These are phyloP conservation scores for Tapera naevia DNA, from an alignment of 2,797 vertebrate species.

Conservation along the genomic window DNA sequence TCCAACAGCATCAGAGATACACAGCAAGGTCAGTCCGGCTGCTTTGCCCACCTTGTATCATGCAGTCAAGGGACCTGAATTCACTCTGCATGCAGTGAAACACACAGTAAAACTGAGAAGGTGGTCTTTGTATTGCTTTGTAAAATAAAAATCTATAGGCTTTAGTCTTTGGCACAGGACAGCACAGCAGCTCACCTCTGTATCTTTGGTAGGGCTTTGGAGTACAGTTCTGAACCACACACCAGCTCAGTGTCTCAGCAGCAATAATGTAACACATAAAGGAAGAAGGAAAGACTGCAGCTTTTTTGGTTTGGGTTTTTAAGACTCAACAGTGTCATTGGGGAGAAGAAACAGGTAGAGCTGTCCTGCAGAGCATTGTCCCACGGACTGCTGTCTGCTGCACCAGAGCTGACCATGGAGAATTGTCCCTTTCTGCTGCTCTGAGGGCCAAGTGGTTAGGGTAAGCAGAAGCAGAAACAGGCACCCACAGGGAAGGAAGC, in stretches of 20 bases:
- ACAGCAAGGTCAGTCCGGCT: rapidly evolving
- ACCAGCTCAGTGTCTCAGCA: background rate
- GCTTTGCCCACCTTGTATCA: background rate
- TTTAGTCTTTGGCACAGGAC: background rate
- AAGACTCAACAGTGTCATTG: background rate
- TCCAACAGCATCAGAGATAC: rapidly evolving
- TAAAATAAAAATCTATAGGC: background rate
- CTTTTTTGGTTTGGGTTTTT: background rate
- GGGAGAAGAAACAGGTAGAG: background rate
- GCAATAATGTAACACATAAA: background rate
- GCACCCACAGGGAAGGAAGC: rapidly evolving
- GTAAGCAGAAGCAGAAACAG: background rate
- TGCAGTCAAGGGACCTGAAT: background rate
- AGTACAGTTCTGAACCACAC: background rate
- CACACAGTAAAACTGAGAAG: background rate
- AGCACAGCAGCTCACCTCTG: background rate
- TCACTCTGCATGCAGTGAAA: rapidly evolving
- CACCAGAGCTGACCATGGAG: too few species aligned
- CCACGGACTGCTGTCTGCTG: too few species aligned
- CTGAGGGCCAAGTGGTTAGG: too few species aligned
- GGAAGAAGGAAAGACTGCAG: background rate
- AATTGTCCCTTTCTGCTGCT: too few species aligned
- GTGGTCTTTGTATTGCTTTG: background rate
- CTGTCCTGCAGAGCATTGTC: too few species aligned
- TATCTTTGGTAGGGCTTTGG: too few species aligned